Evolutionary conservation across 2,797 vertebrate species (phyloP).

Genomic region (Myiotriccus ornatus): DNA sequence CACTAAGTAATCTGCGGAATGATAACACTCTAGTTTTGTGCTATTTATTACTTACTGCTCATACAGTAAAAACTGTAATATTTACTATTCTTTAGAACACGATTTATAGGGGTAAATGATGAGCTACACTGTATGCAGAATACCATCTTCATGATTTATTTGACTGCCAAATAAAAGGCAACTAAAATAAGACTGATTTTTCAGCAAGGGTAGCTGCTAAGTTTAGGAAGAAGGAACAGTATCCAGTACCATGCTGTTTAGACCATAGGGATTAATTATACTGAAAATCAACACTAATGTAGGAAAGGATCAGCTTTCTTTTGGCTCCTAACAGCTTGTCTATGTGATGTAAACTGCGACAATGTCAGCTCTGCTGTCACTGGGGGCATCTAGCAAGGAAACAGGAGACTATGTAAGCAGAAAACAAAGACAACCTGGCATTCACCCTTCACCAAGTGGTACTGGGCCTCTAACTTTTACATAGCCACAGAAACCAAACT

Average conservation of each 20-base stretch:
- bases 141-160: conserved; percentile 2
- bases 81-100: conserved; percentile 40
- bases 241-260: background rate
- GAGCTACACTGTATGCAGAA: conserved; percentile 5
- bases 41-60: conserved; percentile 45
- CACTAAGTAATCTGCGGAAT: conserved; percentile 1
- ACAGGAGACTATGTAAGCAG: background rate
- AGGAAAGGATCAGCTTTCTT: background rate
- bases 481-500: background rate
- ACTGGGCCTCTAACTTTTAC: background rate
- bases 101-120: conserved; percentile 27
- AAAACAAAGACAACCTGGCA: background rate
- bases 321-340: background rate
- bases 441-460: background rate
- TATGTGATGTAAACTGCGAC: background rate
- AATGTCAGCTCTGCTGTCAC: background rate
- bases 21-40: background rate
- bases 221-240: background rate
- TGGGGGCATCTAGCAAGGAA: background rate
- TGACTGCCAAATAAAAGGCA: conserved; percentile 19
- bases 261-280: background rate
- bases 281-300: background rate
- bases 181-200: background rate
- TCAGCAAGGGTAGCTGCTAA: background rate
- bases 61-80: conserved; percentile 9